Evolutionary conservation across 2,888 invertebrate genomes (phyloP).

Genomic region (Catocala sponsa): DNA sequence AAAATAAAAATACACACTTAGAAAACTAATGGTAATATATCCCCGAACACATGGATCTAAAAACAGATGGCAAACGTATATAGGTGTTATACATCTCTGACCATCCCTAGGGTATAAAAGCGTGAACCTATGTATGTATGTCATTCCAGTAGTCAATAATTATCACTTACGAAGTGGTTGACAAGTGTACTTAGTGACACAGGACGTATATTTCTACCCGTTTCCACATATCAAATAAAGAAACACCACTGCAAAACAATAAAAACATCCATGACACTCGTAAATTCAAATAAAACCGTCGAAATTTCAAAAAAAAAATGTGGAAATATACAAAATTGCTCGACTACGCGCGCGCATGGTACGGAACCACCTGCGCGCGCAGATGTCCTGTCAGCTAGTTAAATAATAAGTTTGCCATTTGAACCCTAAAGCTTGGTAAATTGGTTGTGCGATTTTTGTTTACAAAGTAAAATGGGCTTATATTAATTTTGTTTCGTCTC

Average conservation of each 20-base stretch:
- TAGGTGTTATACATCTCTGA: no score
- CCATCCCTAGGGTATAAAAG: no score
- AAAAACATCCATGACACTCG: constrained; percentile 32
- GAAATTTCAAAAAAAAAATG: constrained; percentile 39
- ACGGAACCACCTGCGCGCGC: constrained; percentile 46
- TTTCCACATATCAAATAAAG: no score
- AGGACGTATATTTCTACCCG: no score
- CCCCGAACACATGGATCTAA: no score
- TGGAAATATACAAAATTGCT: constrained; percentile 39
- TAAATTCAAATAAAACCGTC: constrained; percentile 53
- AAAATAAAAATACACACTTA: no score
- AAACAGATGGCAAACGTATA: no score
- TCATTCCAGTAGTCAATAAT: no score
- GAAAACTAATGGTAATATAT: no score
- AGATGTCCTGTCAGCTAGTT: constrained; percentile 47
- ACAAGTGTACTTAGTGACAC: no score
- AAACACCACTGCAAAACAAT: background rate
- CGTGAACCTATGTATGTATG: no score
- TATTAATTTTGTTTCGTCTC: constrained; percentile 17
- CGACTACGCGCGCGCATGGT: constrained; percentile 29
- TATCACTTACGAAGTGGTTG: background rate
- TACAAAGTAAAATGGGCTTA: constrained; percentile 10
- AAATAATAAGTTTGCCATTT: constrained; percentile 49
- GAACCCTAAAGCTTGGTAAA: constrained; percentile 35
- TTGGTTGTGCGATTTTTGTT: constrained; percentile 21